Conservation (phyloP, 2,113 vertebrate species). For the Cephalopholis sonnerati region DNA sequence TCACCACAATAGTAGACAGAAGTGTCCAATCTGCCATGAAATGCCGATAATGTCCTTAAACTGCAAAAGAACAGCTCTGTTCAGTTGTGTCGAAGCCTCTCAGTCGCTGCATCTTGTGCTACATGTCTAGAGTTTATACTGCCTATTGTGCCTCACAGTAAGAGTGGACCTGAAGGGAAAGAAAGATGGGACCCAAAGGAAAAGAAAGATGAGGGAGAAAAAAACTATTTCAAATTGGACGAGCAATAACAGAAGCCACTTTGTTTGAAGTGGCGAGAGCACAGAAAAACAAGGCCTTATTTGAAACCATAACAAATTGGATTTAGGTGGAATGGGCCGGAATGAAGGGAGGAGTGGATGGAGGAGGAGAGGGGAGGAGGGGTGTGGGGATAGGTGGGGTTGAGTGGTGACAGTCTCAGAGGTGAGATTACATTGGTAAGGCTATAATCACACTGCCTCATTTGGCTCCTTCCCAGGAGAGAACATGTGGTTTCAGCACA, state of each 20-base stretch:
- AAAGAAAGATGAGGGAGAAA: constrained; percentile 5
- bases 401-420: constrained; percentile 61
- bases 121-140: constrained; percentile 9
- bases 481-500: constrained; percentile 35
- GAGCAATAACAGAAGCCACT: constrained; percentile 69
- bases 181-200: constrained; percentile 5
- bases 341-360: constrained; percentile 58
- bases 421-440: constrained; percentile 71
- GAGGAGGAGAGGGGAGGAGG: constrained; percentile 26
- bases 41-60: constrained; percentile 29
- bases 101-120: constrained; percentile 22
- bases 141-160: constrained; percentile 41
- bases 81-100: constrained; percentile 18
- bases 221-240: constrained; percentile 59
- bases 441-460: constrained; percentile 72
- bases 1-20: not conserved
- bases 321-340: constrained; percentile 71
- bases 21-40: constrained; percentile 25
- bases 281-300: constrained; percentile 69
- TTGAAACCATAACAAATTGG: constrained; percentile 79
- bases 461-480: constrained; percentile 58
- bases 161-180: constrained; percentile 44
- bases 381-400: constrained; percentile 11
- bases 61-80: constrained; percentile 17
- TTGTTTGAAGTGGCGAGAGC: constrained; percentile 66